phyloP scores from a whole-genome alignment of 2,797 vertebrate genomes.

The Hydrocynus forskahlii region DNA sequence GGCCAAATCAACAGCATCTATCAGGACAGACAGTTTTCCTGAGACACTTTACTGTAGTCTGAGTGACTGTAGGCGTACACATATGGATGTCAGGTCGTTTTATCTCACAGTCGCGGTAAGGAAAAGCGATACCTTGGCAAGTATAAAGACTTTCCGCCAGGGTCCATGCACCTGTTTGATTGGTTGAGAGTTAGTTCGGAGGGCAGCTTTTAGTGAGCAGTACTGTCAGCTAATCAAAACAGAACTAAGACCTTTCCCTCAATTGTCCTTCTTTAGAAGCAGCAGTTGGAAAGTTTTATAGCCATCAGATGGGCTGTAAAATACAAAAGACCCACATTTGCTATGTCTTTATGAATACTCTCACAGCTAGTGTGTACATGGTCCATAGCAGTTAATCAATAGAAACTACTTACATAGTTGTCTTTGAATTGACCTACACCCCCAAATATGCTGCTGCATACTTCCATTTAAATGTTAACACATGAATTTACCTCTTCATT shows the following conservation, averaged over 20 bases:
- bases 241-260: constrained; percentile 9
- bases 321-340: no score
- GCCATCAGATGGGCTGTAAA: no score
- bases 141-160: constrained; percentile 18
- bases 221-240: neutral
- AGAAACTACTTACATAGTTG: no score
- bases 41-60: constrained; percentile 42
- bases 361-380: no score
- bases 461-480: no score
- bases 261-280: neutral
- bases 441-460: no score
- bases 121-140: constrained; percentile 25
- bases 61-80: constrained; percentile 19
- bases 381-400: no score
- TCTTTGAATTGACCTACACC: no score
- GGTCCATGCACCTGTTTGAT: constrained; percentile 19
- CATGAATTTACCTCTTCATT: no score
- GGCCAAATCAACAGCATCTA: constrained; percentile 61
- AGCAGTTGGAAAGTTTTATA: no score
- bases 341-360: no score
- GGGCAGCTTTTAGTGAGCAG: neutral
- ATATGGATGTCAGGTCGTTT: constrained; percentile 42
- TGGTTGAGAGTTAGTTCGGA: neutral
- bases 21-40: constrained; percentile 53
- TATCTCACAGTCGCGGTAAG: constrained; percentile 21